phyloP scores from a whole-genome alignment of 2,113 vertebrate species.

The Corythornis madagascariensis region DNA sequence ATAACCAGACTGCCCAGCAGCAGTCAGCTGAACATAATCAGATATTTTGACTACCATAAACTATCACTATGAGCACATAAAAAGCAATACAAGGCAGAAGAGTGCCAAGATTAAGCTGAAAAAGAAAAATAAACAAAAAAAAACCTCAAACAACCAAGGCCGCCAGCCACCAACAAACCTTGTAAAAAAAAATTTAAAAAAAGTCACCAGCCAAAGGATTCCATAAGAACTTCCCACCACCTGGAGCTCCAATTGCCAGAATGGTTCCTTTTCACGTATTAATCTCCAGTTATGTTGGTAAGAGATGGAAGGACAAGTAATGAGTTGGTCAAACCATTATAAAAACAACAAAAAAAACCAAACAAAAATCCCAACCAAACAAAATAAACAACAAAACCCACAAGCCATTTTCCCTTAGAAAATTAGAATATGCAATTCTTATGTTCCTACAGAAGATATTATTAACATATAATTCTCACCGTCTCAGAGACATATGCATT shows the following conservation, averaged over 20 bases:
- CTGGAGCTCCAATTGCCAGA: neutral
- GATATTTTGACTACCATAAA: neutral
- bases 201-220: neutral
- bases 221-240: neutral
- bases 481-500: rapidly evolving
- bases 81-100: neutral
- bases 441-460: neutral
- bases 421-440: neutral
- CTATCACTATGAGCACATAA: neutral
- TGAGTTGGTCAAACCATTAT: neutral
- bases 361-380: too few species aligned
- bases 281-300: neutral
- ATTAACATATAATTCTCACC: neutral
- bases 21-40: neutral
- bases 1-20: neutral
- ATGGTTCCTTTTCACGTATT: neutral
- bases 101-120: neutral
- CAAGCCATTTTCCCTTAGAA: neutral
- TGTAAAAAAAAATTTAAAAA: neutral
- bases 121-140: neutral
- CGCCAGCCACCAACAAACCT: neutral
- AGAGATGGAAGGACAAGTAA: neutral
- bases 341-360: neutral
- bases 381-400: neutral
- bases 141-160: too few species aligned